A percentile compares a stretch with the other conserved stretches of the same genome.
phyloP scores from a whole-genome alignment of 2,888 invertebrate genomes.

The Leptopilina drosophilae region DNA sequence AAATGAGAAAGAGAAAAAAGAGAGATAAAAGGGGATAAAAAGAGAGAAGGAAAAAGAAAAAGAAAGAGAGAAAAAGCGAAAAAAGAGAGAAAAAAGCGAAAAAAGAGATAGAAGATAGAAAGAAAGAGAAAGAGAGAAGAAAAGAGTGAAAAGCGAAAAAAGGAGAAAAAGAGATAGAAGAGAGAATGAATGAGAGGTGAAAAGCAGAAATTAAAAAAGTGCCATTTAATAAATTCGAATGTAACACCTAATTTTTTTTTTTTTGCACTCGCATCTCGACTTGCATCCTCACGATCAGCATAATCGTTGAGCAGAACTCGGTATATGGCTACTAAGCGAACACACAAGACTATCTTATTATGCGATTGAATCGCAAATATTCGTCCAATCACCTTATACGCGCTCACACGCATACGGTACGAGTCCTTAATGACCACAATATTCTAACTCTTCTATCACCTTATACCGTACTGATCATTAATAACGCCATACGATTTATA shows the following conservation, averaged over 20 bases:
- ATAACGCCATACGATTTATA: neutral
- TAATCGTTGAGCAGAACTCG: slow-evolving; percentile 45
- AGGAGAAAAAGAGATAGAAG: too few species aligned
- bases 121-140: too few species aligned
- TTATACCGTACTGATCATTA: slow-evolving; percentile 11
- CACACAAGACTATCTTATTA: slow-evolving; percentile 58
- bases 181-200: slow-evolving; percentile 41
- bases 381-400: slow-evolving; percentile 48
- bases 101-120: too few species aligned
- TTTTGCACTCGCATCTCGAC: too few species aligned
- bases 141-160: slow-evolving; percentile 45
- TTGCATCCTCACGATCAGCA: slow-evolving; percentile 43
- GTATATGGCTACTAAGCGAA: slow-evolving; percentile 43
- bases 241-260: slow-evolving; percentile 12
- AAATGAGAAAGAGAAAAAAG: too few species aligned
- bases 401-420: slow-evolving; percentile 33
- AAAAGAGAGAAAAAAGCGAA: too few species aligned
- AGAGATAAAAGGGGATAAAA: too few species aligned
- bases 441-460: slow-evolving; percentile 26
- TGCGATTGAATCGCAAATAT: slow-evolving; percentile 58
- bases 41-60: too few species aligned
- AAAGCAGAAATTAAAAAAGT: slow-evolving; percentile 52
- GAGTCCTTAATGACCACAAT: slow-evolving; percentile 47
- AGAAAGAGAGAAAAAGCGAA: too few species aligned
- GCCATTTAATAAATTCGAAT: slow-evolving; percentile 58